phyloP scores from a whole-genome alignment of 2,888 invertebrate species.

The Crepidodera aurea region DNA sequence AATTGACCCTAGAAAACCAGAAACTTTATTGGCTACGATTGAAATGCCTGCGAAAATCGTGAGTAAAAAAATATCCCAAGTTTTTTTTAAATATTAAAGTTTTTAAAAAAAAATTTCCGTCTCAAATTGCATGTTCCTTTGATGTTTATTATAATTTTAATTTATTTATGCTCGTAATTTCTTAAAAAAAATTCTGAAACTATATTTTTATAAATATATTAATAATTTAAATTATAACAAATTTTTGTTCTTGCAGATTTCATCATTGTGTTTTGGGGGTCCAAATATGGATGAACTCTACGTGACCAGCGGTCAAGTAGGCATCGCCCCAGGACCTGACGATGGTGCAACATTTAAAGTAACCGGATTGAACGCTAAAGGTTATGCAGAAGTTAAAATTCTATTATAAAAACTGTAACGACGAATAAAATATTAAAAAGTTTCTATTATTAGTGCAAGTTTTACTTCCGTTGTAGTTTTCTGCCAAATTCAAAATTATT shows the following conservation, averaged over 20 bases:
- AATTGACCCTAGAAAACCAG: slow-evolving; percentile 66
- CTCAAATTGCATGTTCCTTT: too few relatives aligned
- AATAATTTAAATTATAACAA: too few relatives aligned
- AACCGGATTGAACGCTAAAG: slow-evolving; percentile 56
- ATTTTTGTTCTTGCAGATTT: slow-evolving; percentile 41
- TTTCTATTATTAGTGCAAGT: too few relatives aligned
- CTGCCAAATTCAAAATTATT: too few relatives aligned
- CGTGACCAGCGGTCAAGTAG: slow-evolving; percentile 48
- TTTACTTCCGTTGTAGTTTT: too few relatives aligned
- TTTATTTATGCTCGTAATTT: too few relatives aligned
- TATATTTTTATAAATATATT: too few relatives aligned
- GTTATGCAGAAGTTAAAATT: slow-evolving; percentile 47
- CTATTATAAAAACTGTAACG: slow-evolving; percentile 33
- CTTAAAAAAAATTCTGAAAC: too few relatives aligned
- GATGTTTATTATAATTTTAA: too few relatives aligned
- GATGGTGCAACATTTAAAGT: slow-evolving; percentile 59
- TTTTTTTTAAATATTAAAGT: slow-evolving; percentile 45
- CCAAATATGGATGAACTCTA: slow-evolving; percentile 48
- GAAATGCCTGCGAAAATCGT: slow-evolving; percentile 72
- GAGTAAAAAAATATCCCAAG: too few relatives aligned
- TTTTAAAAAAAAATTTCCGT: too few relatives aligned
- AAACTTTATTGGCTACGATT: slow-evolving; percentile 67
- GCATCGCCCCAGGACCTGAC: slow-evolving; percentile 44
- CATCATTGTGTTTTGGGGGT: slow-evolving; percentile 51
- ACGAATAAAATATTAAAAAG: background rate